Base-by-base conservation (phyloP, 2,797 vertebrate species). In the Tachyglossus aculeatus region DNA sequence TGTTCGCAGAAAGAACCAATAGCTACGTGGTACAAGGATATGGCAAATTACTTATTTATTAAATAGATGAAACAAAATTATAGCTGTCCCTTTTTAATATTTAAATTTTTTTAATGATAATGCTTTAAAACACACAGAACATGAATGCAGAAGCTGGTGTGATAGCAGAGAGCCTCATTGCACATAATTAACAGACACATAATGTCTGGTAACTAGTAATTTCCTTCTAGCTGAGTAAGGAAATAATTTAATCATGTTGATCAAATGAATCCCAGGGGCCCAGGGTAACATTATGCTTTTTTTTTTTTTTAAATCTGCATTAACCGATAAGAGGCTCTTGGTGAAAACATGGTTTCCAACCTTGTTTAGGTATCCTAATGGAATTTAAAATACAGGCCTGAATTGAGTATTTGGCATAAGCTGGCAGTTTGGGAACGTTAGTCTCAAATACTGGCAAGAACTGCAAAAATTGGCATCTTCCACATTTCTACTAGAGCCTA, bases 231-330 rank as follows among this genome's bases (percentile, higher is more conserved):
- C 94, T 93, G 94, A 94, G 94, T 93, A 94, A 94, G 94, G 92
- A 93, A 95, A 95, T 96, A 97, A 98, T 96, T 95, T 93, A 98
- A 98, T 96, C 92, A 92, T 71, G 87, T 90, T 91, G 92, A 94
- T 93, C 91, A 95, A 95, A 95, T 94, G 93, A 95, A 92, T 95
- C 95, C 94, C 93, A 79, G 90, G 92, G 95, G 94, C 89, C 84
- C 86, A 85, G 86, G 51, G 81, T 89, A 94, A 94, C 94, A 93
- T 95, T 94, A 92, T 90, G 92, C 90, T 91, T 87, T 61, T 72
- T 87, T 61, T 72, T 40, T 0, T 33, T 88, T 64, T 62, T 72
- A 89, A 91, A 90, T 87, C 94, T 94, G 84, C 79, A 87, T 88
- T 83, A 90, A 94, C 89, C 89, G 90, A 94, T 92, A 89, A 92